phyloP scores from a whole-genome alignment of 2,797 vertebrate genomes.

The Urocyon cinereoargenteus region DNA sequence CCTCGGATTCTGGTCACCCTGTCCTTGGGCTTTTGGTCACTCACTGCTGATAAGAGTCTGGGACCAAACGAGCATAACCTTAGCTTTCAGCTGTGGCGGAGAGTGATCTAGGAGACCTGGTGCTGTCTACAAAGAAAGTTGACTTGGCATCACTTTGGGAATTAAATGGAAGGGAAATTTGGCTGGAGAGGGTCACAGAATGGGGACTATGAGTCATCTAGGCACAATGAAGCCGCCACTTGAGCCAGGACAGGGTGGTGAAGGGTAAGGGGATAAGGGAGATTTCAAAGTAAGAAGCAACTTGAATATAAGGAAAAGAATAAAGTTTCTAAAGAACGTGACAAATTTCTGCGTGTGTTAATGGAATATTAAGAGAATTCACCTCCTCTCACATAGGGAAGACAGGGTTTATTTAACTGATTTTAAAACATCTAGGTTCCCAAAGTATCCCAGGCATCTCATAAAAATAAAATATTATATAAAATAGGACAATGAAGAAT shows the following conservation, averaged over 20 bases:
- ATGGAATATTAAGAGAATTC: background rate
- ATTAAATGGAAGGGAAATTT: constrained; percentile 54
- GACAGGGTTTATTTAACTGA: background rate
- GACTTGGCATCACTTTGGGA: background rate
- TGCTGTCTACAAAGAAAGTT: background rate
- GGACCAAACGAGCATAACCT: background rate
- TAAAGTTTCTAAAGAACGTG: background rate
- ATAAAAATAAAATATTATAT: constrained; percentile 25
- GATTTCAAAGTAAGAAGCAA: constrained; percentile 1
- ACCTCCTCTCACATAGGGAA: background rate
- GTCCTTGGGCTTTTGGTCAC: background rate
- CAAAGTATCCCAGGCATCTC: background rate
- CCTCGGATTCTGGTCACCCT: background rate
- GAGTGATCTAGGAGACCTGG: background rate
- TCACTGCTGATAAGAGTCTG: background rate
- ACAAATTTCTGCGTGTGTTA: background rate
- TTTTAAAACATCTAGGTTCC: background rate
- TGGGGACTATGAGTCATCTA: background rate
- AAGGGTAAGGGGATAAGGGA: background rate
- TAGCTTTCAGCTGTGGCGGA: background rate
- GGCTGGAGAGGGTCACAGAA: background rate
- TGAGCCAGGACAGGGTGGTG: background rate
- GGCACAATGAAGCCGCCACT: background rate
- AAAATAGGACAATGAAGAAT: constrained; percentile 26
- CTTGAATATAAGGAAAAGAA: background rate